Percentiles rank a stretch among this genome's conserved stretches.
Evolutionary conservation across 2,888 invertebrate genomes (phyloP).

Genomic region (Yponomeuta sedellus): DNA sequence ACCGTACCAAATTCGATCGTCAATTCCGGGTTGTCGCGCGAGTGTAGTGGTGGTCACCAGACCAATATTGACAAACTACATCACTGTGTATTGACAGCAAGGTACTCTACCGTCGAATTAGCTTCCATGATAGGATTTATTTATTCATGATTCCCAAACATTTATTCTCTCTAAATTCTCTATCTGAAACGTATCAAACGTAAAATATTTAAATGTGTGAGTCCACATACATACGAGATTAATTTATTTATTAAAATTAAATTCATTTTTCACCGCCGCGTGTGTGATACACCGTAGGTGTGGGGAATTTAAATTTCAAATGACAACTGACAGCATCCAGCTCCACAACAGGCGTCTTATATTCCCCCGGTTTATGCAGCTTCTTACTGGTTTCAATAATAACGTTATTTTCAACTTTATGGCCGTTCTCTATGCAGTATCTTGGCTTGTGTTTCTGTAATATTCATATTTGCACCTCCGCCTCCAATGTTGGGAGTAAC

Average conservation of each 20-base stretch:
- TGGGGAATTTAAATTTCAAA: constrained; percentile 1
- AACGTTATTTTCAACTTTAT: background rate
- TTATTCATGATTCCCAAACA: background rate
- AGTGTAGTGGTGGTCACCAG: constrained; percentile 27
- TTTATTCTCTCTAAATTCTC: background rate
- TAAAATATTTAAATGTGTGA: background rate
- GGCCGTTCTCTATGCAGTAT: background rate
- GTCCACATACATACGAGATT: background rate
- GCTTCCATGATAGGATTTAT: background rate
- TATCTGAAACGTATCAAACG: background rate
- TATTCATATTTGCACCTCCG: background rate
- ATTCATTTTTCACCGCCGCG: background rate
- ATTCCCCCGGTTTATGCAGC: background rate
- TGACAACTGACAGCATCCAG: background rate
- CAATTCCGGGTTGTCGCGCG: too few relatives aligned
- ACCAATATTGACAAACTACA: constrained; percentile 30
- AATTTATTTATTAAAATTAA: constrained; percentile 2
- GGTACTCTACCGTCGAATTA: background rate
- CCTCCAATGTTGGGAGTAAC: too few relatives aligned
- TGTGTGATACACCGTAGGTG: background rate
- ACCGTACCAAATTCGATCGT: too few relatives aligned
- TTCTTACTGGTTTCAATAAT: background rate
- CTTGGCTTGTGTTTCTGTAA: background rate
- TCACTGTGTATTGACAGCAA: background rate
- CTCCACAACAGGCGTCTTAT: background rate